Conservation (phyloP, 2,113 vertebrate species). For the Ceyx melanurus region DNA sequence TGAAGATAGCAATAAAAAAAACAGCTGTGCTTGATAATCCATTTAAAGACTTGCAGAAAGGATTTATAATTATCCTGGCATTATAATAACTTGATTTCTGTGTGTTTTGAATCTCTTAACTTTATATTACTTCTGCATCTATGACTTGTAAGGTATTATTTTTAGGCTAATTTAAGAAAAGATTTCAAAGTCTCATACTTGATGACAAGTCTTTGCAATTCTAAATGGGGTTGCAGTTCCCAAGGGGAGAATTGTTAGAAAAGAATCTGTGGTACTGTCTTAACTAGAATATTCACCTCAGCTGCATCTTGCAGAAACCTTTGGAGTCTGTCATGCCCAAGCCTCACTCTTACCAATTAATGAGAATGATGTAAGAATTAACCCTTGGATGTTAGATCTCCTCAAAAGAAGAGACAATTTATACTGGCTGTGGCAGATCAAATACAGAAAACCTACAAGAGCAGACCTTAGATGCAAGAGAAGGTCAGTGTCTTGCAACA, state of each 20-base stretch:
- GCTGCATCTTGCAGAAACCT: neutral
- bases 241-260: neutral
- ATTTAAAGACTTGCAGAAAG: slow-evolving; percentile 3
- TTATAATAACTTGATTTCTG: slow-evolving; percentile 5
- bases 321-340: neutral
- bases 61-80: slow-evolving; percentile 30
- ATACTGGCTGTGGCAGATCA: neutral
- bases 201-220: neutral
- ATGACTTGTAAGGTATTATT: neutral
- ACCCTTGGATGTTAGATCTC: neutral
- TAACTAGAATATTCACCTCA: slow-evolving; percentile 24
- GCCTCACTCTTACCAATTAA: neutral
- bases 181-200: neutral
- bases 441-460: neutral
- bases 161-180: neutral
- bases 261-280: neutral
- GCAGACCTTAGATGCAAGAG: neutral
- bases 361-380: neutral
- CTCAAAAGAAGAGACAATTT: neutral
- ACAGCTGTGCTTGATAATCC: neutral
- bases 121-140: neutral
- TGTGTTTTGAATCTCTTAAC: neutral
- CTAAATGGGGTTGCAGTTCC: slow-evolving; percentile 5
- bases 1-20: neutral
- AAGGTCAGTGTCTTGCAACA: neutral